Evolutionary conservation across 2,797 vertebrate species (phyloP), one percentile per base, ranked within the genome.

Genomic region (Spea hammondii): DNA sequence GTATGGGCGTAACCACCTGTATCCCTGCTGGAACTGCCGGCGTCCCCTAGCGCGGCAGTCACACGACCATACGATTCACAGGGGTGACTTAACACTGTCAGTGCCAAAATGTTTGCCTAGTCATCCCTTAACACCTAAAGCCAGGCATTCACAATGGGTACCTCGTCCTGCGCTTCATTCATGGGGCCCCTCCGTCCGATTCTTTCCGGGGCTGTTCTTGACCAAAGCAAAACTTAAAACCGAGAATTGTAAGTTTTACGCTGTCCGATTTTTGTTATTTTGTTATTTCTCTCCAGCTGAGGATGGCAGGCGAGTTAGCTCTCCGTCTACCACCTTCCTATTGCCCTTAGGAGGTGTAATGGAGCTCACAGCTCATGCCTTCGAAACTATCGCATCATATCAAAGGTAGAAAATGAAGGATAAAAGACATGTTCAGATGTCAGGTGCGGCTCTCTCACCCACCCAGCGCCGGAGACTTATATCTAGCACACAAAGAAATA

Each of bases 361-460:
- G 11, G 8, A 54, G 13, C 12, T 64, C 46, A 47, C 60, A 57
- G 17, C 51, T 48, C 10, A 14, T 9, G n/a, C 71, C 71, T 51
- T 62, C 9, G 71, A 62, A 17, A 2, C 47, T 17, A 46, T 49
- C 45, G 46, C 44, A n/a, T n/a, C 13, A n/a, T 49, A 68, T 68
- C 46, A 68, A 68, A 68, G 65, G 45, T 68, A 68, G 48, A 68
- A 68, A 68, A 68, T n/a, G 65, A 47, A 68, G 65, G 50, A 51
- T 48, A 11, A 49, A 55, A 75, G 49, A 17, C 13, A 5, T 3
- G 4, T 9, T 49, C 3, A 14, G 46, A 68, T 68, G 65, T 68
- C 64, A 65, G 64, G 32, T 65, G 64, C 4, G 10, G 64, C 1
- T 17, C 3, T 65, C 64, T 65, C 64, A 65, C 64, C 32, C 5